Percentiles rank a stretch among this genome's conserved stretches.
These are phyloP conservation scores for Battus philenor DNA, from an alignment of 1,140 invertebrate genomes.

Conservation along the genomic window DNA sequence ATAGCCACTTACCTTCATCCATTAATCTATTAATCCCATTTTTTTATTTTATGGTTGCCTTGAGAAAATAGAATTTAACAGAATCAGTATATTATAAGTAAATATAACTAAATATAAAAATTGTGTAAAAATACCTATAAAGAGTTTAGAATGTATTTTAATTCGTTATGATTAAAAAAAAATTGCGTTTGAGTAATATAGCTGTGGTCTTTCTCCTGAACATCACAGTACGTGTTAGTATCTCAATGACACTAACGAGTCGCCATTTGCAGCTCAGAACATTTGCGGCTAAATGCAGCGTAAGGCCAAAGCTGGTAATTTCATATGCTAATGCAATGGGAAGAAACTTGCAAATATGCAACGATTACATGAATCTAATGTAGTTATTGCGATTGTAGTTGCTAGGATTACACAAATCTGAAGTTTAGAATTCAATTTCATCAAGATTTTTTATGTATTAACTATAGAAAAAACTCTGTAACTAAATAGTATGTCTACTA, in stretches of 20 bases:
- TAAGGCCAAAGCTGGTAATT: slow-evolving; percentile 12
- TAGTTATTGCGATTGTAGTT: no score
- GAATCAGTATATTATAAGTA: not conserved
- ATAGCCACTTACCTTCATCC: no score
- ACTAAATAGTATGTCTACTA: no score
- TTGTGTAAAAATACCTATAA: not conserved
- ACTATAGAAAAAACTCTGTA: no score
- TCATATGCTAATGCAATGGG: slow-evolving; percentile 13
- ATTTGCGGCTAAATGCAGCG: slow-evolving; percentile 14
- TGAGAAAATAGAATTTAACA: not conserved
- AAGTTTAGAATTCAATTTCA: no score
- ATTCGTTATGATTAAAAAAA: not conserved
- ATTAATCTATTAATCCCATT: no score
- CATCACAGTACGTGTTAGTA: slow-evolving; percentile 9
- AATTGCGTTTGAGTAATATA: no score
- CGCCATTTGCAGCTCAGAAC: slow-evolving; percentile 6
- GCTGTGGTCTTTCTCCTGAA: no score
- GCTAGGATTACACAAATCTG: no score
- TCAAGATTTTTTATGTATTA: no score
- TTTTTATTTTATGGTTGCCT: no score
- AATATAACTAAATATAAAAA: not conserved
- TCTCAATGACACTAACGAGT: slow-evolving; percentile 14
- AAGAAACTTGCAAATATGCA: slow-evolving; percentile 5
- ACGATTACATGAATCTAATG: no score
- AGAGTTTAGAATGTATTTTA: not conserved